Evolutionary conservation across 2,113 vertebrate genomes (phyloP), one percentile per base, ranked within the genome.

Genomic region (Oxyruncus cristatus): DNA sequence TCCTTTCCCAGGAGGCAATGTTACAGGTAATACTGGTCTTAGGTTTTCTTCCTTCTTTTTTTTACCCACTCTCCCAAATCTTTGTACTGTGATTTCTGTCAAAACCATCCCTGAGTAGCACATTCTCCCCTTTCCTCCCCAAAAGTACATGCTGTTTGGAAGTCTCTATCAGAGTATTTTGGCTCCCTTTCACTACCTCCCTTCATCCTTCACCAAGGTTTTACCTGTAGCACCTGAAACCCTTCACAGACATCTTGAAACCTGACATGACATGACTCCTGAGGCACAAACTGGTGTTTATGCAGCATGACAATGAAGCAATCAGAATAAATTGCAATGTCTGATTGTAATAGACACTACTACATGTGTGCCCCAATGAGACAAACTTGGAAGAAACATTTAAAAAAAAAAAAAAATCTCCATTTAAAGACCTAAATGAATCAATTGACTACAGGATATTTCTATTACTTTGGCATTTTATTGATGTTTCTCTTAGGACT

Each of bases 401-500:
- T 76, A 21, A 14, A 5, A n/a, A 50, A 47, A n/a, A 35, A 41
- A 4, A 2, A 14, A 30, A n/a, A 50, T 81, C 14, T 73, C 6
- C 49, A 59, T 73, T 62, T 71, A 62, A 50, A 91, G 42, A 59
- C 11, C 13, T 63, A 26, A 44, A 70, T 73, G 18, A 76, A 75
- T 65, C n/a, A 85, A 73, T 27, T 74, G 53, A 42, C 33, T 50
- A 32, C n/a, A 52, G 50, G 55, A 79, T 83, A 67, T 90, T 73
- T 93, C 50, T 70, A 55, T 89, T 85, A 76, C 37, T 88, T 92
- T 92, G 81, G 21, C n/a, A 85, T 93, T 93, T 95, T 20, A 49
- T 95, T 73, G 37, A 8, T 95, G 52, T 68, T 91, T 91, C n/a
- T 89, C 37, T 79, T 76, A 68, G 62, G 49, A 76, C 23, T 82